Evolutionary conservation across 2,888 invertebrate species (phyloP), one percentile per base, ranked within the genome.

Genomic region (Encarsia formosa): DNA sequence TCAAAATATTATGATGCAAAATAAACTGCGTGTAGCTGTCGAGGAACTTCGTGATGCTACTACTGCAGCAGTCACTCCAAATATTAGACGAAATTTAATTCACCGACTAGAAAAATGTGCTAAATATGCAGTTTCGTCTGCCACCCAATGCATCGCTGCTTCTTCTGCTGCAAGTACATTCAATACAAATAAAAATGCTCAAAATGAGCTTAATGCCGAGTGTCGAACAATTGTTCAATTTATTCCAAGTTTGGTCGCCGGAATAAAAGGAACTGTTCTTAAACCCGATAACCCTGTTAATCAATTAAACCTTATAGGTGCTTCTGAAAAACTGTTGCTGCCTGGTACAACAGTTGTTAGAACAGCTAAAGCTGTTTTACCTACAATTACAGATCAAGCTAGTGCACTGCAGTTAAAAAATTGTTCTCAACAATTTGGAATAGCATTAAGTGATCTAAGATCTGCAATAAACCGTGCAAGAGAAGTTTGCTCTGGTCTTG

Each of bases 41-140:
- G 95, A 97, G 67, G 91, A 95, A 62, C 77, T 99, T n/a, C 80
- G 94, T 39, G 86, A 87, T 66, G 95, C 94, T 24, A 91, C 92
- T 1, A 87, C 86, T 9, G 91, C 91, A 48, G 91, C 95, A 42
- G 89, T 91, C 2, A 84, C 83, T 0, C 88, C 88, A 18, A 86
- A 87, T 2, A 79, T 84, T 66, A 85, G 86, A 66, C 83, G 79
- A 61, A 89, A 83, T 67, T 74, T 88, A n/a, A 84, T 89, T 18
- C 58, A 29, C 5, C 62, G 64, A 46, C 52, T 66, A n/a, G 71
- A 73, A 55, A 65, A 62, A 9, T 88, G 89, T 59, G 91, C 93
- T 0, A 87, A 88, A 59, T 87, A 89, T 62, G 91, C 92, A 0
- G 88, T 91, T 0, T 84, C 91, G 0, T 87, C 90, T 49, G 92